Evolutionary conservation across 2,113 vertebrate species (phyloP).

Genomic region (Noturus placidus): DNA sequence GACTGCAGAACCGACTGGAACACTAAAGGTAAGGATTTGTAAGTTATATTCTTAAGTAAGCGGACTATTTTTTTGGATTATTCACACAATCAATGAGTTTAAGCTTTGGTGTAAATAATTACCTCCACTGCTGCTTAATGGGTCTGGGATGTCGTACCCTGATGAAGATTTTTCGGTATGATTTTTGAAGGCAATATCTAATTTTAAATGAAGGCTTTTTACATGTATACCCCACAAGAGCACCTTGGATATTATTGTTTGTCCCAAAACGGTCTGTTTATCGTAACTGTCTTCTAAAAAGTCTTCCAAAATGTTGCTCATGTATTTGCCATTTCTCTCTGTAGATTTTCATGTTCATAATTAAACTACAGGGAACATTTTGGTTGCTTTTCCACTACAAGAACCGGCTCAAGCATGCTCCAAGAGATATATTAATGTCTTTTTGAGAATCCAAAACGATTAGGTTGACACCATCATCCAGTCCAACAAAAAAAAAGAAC

Average conservation of each 20-base stretch:
- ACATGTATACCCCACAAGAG: neutral
- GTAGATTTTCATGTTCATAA: neutral
- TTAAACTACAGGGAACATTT: neutral
- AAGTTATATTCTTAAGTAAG: neutral
- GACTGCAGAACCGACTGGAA: slow-evolving; percentile 47
- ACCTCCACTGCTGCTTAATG: neutral
- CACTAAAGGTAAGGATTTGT: slow-evolving; percentile 59
- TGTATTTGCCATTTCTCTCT: neutral
- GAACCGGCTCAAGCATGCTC: neutral
- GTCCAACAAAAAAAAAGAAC: neutral
- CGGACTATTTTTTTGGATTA: neutral
- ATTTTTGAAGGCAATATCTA: neutral
- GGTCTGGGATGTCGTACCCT: neutral
- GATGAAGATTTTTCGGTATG: neutral
- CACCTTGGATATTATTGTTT: neutral
- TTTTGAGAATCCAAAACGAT: neutral
- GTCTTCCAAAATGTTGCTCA: neutral
- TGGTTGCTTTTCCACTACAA: neutral
- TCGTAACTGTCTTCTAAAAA: neutral
- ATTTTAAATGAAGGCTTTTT: neutral
- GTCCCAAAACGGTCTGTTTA: neutral
- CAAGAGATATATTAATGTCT: neutral
- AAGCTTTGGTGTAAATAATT: neutral
- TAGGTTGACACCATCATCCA: neutral
- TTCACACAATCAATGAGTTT: neutral